These are phyloP conservation scores for Chloroceryle inda DNA, from an alignment of 2,797 vertebrate species.

Conservation along the genomic window DNA sequence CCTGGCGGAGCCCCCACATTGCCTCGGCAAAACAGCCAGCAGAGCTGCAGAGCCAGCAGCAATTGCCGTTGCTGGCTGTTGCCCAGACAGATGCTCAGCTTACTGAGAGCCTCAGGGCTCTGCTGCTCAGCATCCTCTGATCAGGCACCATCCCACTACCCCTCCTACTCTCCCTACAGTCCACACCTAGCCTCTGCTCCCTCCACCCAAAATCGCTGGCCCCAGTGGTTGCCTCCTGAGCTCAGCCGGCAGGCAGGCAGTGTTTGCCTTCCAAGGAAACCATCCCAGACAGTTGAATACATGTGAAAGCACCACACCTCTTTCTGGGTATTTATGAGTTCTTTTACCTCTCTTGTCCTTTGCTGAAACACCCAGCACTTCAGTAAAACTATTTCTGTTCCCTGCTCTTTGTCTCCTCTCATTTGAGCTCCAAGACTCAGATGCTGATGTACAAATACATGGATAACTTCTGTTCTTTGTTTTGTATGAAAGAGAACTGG, in stretches of 20 bases:
- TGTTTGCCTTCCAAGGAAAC: not conserved
- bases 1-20: fast-evolving
- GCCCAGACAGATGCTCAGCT: not conserved
- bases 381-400: not conserved
- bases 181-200: not conserved
- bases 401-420: not conserved
- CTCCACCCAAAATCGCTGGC: not conserved
- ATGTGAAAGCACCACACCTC: not conserved
- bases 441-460: not conserved
- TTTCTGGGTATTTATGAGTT: not conserved
- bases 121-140: not conserved
- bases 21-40: not conserved
- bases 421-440: not conserved
- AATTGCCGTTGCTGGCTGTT: fast-evolving
- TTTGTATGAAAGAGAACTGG: not conserved
- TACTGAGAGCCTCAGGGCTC: not conserved
- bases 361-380: not conserved
- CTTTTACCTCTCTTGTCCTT: not conserved
- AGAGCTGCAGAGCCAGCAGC: not conserved
- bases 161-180: not conserved
- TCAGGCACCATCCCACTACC: fast-evolving
- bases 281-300: not conserved
- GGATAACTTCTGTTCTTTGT: not conserved
- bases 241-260: not conserved
- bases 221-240: not conserved